These are phyloP conservation scores for Drosophila neotestacea DNA, from an alignment of 2,888 invertebrate genomes.

Conservation along the genomic window DNA sequence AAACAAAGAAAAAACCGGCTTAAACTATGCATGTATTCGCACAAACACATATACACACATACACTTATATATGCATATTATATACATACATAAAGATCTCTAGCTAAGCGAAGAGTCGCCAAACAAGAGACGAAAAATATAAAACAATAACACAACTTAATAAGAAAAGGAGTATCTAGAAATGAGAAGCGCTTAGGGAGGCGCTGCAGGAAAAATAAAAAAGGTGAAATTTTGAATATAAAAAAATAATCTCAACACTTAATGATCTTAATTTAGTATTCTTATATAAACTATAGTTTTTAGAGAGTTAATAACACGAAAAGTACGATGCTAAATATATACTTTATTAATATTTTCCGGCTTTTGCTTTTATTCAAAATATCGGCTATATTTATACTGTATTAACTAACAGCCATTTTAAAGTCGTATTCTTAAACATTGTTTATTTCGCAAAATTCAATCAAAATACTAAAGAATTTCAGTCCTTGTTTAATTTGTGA, in stretches of 20 bases:
- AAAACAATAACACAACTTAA: constrained; percentile 8
- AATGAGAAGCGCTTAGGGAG: constrained; percentile 21
- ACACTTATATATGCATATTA: constrained; percentile 13
- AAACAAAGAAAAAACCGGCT: constrained; percentile 77
- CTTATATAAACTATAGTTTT: background rate
- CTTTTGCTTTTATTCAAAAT: too few relatives aligned
- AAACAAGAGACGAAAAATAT: constrained; percentile 1
- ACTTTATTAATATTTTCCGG: too few relatives aligned
- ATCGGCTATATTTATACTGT: background rate
- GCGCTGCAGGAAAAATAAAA: constrained; percentile 1
- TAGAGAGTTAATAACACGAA: too few relatives aligned
- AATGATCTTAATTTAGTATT: background rate
- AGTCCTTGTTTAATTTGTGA: background rate
- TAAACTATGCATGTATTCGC: constrained; percentile 41
- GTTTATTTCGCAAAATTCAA: background rate
- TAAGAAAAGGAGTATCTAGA: constrained; percentile 5
- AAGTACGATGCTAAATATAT: background rate
- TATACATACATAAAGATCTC: constrained; percentile 27
- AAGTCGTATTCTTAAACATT: background rate
- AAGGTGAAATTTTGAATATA: background rate
- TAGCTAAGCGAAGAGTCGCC: constrained; percentile 13
- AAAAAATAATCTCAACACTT: background rate
- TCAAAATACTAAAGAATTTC: background rate
- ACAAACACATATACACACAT: constrained; percentile 13
- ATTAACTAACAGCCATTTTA: background rate